These are phyloP conservation scores for Morpho deidamia DNA, from an alignment of 2,888 invertebrate genomes.

Conservation along the genomic window DNA sequence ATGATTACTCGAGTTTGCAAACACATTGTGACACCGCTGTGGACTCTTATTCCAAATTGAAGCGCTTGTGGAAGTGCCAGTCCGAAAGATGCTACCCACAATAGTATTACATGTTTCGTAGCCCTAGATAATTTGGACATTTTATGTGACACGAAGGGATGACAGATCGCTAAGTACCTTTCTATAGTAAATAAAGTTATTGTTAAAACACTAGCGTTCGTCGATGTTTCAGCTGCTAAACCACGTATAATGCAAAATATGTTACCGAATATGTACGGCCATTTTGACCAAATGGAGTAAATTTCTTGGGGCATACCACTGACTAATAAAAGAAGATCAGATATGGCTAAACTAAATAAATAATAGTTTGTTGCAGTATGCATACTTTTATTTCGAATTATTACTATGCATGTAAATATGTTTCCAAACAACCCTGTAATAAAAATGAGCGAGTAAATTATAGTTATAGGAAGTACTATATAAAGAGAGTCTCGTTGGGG, in stretches of 20 bases:
- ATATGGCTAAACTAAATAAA: conserved; percentile 90
- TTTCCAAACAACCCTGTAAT: conserved; percentile 89
- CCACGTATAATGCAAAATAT: conserved; percentile 88
- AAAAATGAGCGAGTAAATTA: conserved; percentile 88
- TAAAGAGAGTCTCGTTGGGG: conserved; percentile 76
- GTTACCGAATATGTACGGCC: conserved; percentile 88
- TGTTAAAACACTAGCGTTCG: conserved; percentile 86
- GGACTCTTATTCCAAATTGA: conserved; percentile 59
- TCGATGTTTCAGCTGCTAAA: conserved; percentile 87
- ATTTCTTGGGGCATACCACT: conserved; percentile 91
- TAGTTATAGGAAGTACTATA: conserved; percentile 84
- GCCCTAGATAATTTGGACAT: conserved; percentile 93
- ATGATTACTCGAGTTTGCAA: conserved; percentile 71
- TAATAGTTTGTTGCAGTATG: conserved; percentile 90
- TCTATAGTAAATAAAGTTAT: conserved; percentile 93
- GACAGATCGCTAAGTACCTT: conserved; percentile 81
- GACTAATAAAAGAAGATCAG: conserved; percentile 86
- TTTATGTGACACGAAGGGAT: conserved; percentile 84
- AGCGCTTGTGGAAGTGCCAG: conserved; percentile 85
- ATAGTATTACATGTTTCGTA: conserved; percentile 85
- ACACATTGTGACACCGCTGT: conserved; percentile 62
- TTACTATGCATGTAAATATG: conserved; percentile 90
- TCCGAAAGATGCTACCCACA: conserved; percentile 88
- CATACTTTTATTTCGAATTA: conserved; percentile 89
- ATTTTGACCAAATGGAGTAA: conserved; percentile 86